Percentiles rank a stretch among this genome's conserved stretches.
phyloP scores from a whole-genome alignment of 2,888 invertebrate species.

The Ochlodes sylvanus region DNA sequence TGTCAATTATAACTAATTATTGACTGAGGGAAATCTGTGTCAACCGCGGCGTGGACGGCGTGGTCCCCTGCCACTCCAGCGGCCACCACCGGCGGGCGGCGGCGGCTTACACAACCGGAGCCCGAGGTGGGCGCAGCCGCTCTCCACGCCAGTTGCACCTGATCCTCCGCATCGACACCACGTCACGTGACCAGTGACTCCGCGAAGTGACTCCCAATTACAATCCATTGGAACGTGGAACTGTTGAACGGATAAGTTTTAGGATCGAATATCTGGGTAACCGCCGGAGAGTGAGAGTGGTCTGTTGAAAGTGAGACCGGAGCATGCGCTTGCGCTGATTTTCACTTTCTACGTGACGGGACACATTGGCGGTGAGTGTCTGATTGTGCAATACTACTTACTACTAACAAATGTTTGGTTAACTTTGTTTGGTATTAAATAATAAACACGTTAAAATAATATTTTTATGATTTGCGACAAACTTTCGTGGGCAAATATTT shows the following conservation, averaged over 20 bases:
- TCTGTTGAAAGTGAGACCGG: slow-evolving; percentile 65
- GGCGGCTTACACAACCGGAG: slow-evolving; percentile 45
- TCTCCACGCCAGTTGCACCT: slow-evolving; percentile 62
- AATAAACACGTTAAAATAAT: too few species aligned
- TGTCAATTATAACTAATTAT: neutral
- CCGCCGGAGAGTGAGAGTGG: slow-evolving; percentile 60
- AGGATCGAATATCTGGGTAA: slow-evolving; percentile 24
- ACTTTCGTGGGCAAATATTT: too few species aligned
- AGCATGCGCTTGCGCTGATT: slow-evolving; percentile 69
- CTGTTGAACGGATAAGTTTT: slow-evolving; percentile 21
- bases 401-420: slow-evolving; percentile 1
- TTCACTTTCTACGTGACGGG: slow-evolving; percentile 79
- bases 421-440: neutral
- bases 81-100: slow-evolving; percentile 5
- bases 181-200: slow-evolving; percentile 30
- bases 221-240: too few species aligned
- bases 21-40: slow-evolving; percentile 20
- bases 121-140: slow-evolving; percentile 40
- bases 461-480: too few species aligned
- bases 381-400: slow-evolving; percentile 46
- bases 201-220: slow-evolving; percentile 7
- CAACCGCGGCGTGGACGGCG: slow-evolving; percentile 2
- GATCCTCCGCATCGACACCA: slow-evolving; percentile 55
- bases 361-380: slow-evolving; percentile 69
- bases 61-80: neutral